phyloP scores from a whole-genome alignment of 2,113 vertebrate species.

The Phyllostomus hastatus region DNA sequence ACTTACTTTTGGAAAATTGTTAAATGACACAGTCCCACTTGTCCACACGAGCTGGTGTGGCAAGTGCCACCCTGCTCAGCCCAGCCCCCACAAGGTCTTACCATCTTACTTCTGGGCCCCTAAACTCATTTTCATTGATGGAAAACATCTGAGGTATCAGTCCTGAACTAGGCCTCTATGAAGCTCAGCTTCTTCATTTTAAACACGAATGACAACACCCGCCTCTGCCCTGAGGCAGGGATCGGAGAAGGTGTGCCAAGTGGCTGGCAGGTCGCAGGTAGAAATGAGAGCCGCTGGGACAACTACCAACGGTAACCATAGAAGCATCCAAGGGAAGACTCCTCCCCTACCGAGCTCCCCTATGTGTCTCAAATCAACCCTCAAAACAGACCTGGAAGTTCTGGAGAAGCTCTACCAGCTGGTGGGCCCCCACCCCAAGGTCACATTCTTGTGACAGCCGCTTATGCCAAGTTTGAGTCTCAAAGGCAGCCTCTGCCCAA shows the following conservation, averaged over 20 bases:
- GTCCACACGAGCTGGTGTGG: background rate
- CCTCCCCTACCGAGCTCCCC: background rate
- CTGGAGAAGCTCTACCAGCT: background rate
- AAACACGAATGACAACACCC: background rate
- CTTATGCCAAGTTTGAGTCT: background rate
- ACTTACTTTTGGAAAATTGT: background rate
- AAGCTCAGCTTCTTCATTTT: background rate
- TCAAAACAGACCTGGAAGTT: background rate
- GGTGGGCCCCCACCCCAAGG: too few species aligned
- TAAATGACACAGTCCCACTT: background rate
- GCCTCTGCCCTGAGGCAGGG: background rate
- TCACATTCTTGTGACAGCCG: background rate
- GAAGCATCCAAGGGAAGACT: background rate
- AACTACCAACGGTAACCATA: background rate
- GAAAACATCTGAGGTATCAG: background rate
- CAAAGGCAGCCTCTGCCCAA: background rate
- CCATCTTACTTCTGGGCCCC: background rate
- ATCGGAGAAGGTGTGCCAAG: background rate
- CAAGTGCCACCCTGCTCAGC: background rate
- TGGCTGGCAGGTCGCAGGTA: background rate
- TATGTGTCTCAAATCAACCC: background rate
- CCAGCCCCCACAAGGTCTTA: background rate
- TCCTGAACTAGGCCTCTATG: background rate
- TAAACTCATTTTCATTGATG: background rate
- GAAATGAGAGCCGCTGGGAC: background rate